Percentiles rank a stretch among this genome's conserved stretches.
These are phyloP conservation scores for Lophura nycthemera DNA, from an alignment of 2,113 vertebrate genomes.

Conservation along the genomic window DNA sequence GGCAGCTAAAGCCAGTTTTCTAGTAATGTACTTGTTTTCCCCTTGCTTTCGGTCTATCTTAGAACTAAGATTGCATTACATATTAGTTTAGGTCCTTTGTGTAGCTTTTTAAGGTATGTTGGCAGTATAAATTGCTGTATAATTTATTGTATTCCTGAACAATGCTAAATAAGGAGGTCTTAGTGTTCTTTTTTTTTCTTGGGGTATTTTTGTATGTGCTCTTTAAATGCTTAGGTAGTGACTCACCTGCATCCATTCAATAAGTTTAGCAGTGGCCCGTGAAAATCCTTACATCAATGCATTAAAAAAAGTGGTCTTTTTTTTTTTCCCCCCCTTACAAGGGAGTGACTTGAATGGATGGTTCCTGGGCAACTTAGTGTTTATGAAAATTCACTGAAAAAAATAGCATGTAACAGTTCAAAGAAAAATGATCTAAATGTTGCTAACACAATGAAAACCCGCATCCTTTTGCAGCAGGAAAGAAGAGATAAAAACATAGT, in stretches of 20 bases:
- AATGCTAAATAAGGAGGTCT: slow-evolving; percentile 52
- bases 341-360: background rate
- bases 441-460: background rate
- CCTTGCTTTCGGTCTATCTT: slow-evolving; percentile 60
- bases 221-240: background rate
- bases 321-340: background rate
- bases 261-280: slow-evolving; percentile 11
- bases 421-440: background rate
- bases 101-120: slow-evolving; percentile 49
- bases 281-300: background rate
- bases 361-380: background rate
- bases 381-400: background rate
- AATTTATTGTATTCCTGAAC: slow-evolving; percentile 55
- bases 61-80: slow-evolving; percentile 59
- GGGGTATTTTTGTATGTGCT: background rate
- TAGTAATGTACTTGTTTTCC: slow-evolving; percentile 63
- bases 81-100: slow-evolving; percentile 62
- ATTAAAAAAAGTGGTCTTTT: background rate
- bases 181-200: background rate
- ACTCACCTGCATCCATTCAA: slow-evolving; percentile 17
- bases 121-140: slow-evolving; percentile 30
- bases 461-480: background rate
- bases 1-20: slow-evolving; percentile 39
- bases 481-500: background rate
- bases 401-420: background rate